Conservation (phyloP, 2,888 invertebrate genomes). For the Tipula confusa region DNA sequence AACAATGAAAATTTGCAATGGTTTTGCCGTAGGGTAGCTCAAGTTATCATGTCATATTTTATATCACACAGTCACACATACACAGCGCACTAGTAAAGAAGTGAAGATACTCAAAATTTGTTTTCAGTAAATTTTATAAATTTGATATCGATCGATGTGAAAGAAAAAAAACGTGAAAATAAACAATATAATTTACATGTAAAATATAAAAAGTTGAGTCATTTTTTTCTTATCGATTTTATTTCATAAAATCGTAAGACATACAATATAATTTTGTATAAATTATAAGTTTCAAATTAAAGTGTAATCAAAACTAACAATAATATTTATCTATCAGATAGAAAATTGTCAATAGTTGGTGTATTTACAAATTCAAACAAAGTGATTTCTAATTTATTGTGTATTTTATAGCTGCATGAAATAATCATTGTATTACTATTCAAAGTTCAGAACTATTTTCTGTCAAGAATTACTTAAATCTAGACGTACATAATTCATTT, state of each 20-base stretch:
- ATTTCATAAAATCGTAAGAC: background rate
- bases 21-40: background rate
- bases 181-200: background rate
- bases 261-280: background rate
- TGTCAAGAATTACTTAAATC: background rate
- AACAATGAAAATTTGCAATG: background rate
- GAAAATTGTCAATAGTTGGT: background rate
- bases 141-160: background rate
- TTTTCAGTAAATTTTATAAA: background rate
- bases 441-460: background rate
- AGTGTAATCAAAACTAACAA: background rate
- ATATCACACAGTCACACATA: background rate
- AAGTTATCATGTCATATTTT: background rate
- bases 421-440: background rate
- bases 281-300: background rate
- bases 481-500: background rate
- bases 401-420: background rate
- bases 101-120: too few relatives aligned
- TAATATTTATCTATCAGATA: background rate
- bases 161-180: background rate
- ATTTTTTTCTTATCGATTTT: background rate
- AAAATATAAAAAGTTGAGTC: background rate
- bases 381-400: background rate
- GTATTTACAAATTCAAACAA: background rate
- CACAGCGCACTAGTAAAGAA: too few relatives aligned